Conservation (phyloP, 1,140 invertebrate species). For the Nomia melanderi region DNA sequence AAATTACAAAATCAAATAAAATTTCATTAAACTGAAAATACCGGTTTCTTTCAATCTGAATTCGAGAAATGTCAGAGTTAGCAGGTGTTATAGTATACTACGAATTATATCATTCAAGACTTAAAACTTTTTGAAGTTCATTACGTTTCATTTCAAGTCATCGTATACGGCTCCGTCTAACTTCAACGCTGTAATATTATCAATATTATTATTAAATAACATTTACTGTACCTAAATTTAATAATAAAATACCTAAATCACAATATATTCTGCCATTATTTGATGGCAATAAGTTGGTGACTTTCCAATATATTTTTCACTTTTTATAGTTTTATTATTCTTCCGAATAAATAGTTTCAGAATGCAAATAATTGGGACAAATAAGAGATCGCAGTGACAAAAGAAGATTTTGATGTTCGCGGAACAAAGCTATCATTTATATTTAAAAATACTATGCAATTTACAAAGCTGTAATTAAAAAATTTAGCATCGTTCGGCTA, state of each 20-base stretch:
- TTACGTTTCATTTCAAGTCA: constrained; percentile 65
- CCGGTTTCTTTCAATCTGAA: background rate
- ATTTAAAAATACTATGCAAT: constrained; percentile 43
- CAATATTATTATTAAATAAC: constrained; percentile 75
- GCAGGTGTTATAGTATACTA: constrained; percentile 22
- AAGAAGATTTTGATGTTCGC: constrained; percentile 34
- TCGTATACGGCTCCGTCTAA: constrained; percentile 55
- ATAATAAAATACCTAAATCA: constrained; percentile 77
- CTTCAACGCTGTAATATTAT: constrained; percentile 70
- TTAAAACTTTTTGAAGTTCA: constrained; percentile 45
- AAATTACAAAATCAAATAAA: constrained; percentile 28
- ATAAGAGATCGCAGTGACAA: constrained; percentile 58
- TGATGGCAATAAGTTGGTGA: constrained; percentile 59
- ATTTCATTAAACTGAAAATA: constrained; percentile 11
- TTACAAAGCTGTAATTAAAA: constrained; percentile 53
- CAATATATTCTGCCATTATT: constrained; percentile 68
- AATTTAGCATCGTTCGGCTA: constrained; percentile 55
- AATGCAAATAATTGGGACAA: constrained; percentile 30
- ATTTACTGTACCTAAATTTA: constrained; percentile 75
- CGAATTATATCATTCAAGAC: background rate
- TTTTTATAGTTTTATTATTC: constrained; percentile 44
- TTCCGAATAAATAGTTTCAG: constrained; percentile 32
- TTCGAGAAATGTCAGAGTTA: background rate
- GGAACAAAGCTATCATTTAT: constrained; percentile 48
- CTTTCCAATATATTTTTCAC: constrained; percentile 67